Evolutionary conservation across 2,797 vertebrate genomes (phyloP).

Genomic region (Furcifer pardalis): DNA sequence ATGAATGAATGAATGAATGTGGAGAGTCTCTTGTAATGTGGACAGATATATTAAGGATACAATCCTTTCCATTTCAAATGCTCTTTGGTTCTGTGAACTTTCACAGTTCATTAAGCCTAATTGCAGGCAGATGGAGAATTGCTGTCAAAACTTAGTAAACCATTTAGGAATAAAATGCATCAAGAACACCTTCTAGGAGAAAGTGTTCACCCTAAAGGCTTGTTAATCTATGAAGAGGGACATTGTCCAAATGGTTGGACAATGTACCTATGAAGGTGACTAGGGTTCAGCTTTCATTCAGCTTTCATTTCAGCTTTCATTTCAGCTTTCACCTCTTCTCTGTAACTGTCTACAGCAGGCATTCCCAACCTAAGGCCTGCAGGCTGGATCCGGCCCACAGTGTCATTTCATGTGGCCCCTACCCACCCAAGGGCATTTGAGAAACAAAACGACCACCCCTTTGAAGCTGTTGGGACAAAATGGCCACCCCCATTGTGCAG

Average conservation of each 20-base stretch:
- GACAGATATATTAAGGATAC: neutral
- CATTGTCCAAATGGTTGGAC: neutral
- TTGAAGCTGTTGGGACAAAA: too few relatives aligned
- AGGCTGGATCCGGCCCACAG: too few relatives aligned
- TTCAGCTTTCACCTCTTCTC: neutral
- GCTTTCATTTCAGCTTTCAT: neutral
- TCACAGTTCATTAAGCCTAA: slow-evolving; percentile 12
- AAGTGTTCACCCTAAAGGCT: neutral
- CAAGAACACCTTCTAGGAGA: neutral
- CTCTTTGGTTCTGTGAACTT: neutral
- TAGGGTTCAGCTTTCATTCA: slow-evolving; percentile 6
- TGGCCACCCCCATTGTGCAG: too few relatives aligned
- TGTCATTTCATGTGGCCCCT: too few relatives aligned
- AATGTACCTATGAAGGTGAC: neutral
- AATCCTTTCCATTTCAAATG: neutral
- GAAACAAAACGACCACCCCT: too few relatives aligned
- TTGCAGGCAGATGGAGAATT: slow-evolving; percentile 6
- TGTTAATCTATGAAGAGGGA: neutral
- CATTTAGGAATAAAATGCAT: neutral
- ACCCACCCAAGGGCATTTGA: too few relatives aligned
- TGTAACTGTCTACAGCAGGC: neutral
- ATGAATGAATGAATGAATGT: too few relatives aligned
- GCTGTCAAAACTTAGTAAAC: neutral
- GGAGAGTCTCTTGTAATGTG: neutral
- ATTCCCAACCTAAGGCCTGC: too few relatives aligned